A percentile compares a stretch with the other conserved stretches of the same genome.
Evolutionary conservation across 1,140 invertebrate genomes (phyloP).

Genomic region (Acromyrmex charruanus): DNA sequence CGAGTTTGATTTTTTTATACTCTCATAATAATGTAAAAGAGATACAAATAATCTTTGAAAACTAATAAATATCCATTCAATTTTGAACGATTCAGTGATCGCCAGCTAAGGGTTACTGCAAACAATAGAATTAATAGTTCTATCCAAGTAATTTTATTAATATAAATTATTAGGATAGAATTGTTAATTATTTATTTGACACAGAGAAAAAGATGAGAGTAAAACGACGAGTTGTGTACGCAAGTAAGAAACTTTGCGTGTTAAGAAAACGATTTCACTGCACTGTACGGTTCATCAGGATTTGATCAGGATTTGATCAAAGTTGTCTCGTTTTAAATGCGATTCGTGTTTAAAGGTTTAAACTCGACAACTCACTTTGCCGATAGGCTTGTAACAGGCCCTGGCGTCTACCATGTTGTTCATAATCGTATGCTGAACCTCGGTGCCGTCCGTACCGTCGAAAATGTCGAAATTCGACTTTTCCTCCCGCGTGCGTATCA

Average conservation of each 20-base stretch:
- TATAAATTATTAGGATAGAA: neutral
- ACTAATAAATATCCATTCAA: too few relatives aligned
- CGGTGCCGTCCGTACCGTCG: slow-evolving; percentile 78
- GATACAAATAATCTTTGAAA: too few relatives aligned
- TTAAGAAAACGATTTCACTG: neutral
- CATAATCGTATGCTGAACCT: slow-evolving; percentile 82
- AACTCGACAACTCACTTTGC: slow-evolving; percentile 83
- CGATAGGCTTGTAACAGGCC: slow-evolving; percentile 86
- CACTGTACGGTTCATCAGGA: too few relatives aligned
- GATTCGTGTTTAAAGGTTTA: neutral
- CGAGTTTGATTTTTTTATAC: too few relatives aligned
- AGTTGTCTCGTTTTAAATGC: neutral
- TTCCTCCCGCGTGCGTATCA: slow-evolving; percentile 82
- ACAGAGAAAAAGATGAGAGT: neutral
- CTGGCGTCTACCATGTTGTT: slow-evolving; percentile 86
- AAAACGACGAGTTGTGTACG: too few relatives aligned
- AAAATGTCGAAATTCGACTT: slow-evolving; percentile 79
- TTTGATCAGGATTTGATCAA: neutral
- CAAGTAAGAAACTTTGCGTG: neutral
- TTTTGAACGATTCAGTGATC: too few relatives aligned
- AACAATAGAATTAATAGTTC: neutral
- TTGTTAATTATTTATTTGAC: neutral
- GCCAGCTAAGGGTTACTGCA: neutral
- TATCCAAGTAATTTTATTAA: too few relatives aligned
- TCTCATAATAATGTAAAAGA: too few relatives aligned